A percentile compares a stretch with the other conserved stretches of the same genome.
These are phyloP conservation scores for Xanthia togata DNA, from an alignment of 2,888 invertebrate genomes.

Conservation along the genomic window DNA sequence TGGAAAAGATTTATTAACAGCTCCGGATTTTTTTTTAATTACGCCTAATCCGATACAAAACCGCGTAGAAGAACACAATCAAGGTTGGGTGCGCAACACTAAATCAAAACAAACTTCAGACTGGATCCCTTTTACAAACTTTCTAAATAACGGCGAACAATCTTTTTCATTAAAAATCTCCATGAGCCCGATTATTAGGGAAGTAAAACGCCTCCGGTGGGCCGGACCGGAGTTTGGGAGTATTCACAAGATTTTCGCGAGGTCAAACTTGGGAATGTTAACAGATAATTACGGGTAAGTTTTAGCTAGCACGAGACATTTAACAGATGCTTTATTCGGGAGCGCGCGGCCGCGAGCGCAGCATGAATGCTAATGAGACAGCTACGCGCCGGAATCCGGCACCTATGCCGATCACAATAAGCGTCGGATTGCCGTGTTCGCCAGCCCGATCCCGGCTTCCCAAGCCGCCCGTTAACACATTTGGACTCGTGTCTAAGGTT, in stretches of 20 bases:
- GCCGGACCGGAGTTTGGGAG: slow-evolving; percentile 79
- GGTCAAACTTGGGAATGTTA: slow-evolving; percentile 90
- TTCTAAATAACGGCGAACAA: slow-evolving; percentile 89
- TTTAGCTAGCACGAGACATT: slow-evolving; percentile 90
- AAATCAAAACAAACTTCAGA: slow-evolving; percentile 89
- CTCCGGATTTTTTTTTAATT: slow-evolving; percentile 80
- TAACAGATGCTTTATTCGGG: slow-evolving; percentile 90
- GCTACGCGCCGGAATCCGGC: slow-evolving; percentile 74
- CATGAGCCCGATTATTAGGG: slow-evolving; percentile 89
- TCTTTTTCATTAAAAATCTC: slow-evolving; percentile 90
- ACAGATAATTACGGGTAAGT: slow-evolving; percentile 90
- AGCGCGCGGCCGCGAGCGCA: slow-evolving; percentile 88
- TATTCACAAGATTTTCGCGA: slow-evolving; percentile 87
- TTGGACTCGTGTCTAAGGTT: slow-evolving; percentile 89
- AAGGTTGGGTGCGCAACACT: slow-evolving; percentile 83
- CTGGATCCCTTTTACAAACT: slow-evolving; percentile 88
- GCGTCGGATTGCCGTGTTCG: slow-evolving; percentile 73
- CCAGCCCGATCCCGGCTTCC: slow-evolving; percentile 74
- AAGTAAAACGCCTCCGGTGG: slow-evolving; percentile 88
- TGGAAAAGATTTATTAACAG: slow-evolving; percentile 66
- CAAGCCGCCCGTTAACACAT: slow-evolving; percentile 88
- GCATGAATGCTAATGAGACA: slow-evolving; percentile 89
- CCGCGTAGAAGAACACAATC: slow-evolving; percentile 86
- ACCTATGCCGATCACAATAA: slow-evolving; percentile 75
- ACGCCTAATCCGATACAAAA: slow-evolving; percentile 85